Base-by-base conservation (phyloP, 2,888 invertebrate species). In the Fragum fragum region DNA sequence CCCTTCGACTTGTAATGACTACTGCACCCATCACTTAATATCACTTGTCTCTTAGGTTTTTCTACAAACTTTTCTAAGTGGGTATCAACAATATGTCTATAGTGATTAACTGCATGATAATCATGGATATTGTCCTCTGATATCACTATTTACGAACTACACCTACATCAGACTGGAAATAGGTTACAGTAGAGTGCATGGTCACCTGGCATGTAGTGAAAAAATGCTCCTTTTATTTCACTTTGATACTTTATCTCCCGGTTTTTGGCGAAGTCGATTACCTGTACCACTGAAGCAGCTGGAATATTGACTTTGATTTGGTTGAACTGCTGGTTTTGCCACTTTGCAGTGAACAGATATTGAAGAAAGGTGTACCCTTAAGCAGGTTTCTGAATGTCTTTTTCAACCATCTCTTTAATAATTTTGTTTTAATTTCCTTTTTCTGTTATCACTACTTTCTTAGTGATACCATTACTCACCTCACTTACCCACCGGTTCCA, bases 261-360 rank as follows among this genome's bases (percentile, higher is more conserved):
- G 47, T 85, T 88, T 59, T 88, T 81, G 96, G 96, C 93, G 95
- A 95, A 96, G 96, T 96, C 89, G 97, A 95, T 68, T 29, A 81
- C 72, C 42, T 68, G 72, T 28, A 86, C 53, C 23, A 77, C 53
- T 21, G 39, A 66, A 39, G 55, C n/a, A 23, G 52, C 63, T 3
- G 83, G 81, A 75, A 86, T 69, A 26, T 76, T 42, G 36, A 73
- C 63, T 53, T 79, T 76, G 26, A 84, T 42, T 32, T 72, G 42
- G n/a, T 59, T 53, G 69, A 73, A 86, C 59, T 86, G 86, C 32
- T 29, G 32, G 32, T 26, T 70, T 72, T 86, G 86, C 86, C 84
- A 84, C 18, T 80, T 39, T 28, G 84, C 83, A 21, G 76, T 84
- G 68, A 69, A 73, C 32, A 76, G 18, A 69, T 85, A 81, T 53